Evolutionary conservation across 2,113 vertebrate species (phyloP), one percentile per base, ranked within the genome.

Genomic region (Garra rufa): DNA sequence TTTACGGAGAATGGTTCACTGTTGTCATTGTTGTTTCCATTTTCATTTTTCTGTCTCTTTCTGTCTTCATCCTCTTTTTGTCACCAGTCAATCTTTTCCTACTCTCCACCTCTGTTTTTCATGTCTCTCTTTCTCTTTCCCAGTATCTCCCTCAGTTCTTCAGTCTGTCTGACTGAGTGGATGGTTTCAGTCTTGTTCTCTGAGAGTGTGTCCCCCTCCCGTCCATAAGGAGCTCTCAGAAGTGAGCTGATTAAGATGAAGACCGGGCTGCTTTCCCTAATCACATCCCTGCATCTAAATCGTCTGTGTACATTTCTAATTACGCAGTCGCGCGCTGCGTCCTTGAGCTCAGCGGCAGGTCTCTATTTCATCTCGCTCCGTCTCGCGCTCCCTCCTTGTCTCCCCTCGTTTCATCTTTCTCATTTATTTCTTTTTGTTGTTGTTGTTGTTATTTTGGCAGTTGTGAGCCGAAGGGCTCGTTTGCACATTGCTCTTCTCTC

Each of bases 271-370:
- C 92, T 92, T 92, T 92, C 88, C 91, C 91, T 95, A 94, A 94
- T 95, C 92, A 94, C 91, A 93, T 92, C 92, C 82, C 91, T 89
- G 92, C 91, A 92, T 94, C 93, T 93, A 93, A 94, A 94, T 95
- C 92, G 94, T 94, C 92, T 94, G 93, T 95, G 93, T 94, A 92
- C 92, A 93, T 94, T 93, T 93, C 93, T 95, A 95, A 95, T 95
- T 94, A 94, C 92, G 89, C 89, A 91, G 94, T 94, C 91, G 90
- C 88, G 89, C 86, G 86, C 89, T 83, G 92, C 89, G 92, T 94
- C 93, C 94, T 95, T 94, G 91, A 94, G 93, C 92, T 88, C 93
- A 94, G 93, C 91, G 88, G 93, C 93, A 93, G 92, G 90, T 93
- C 93, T 92, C 91, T 90, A 91, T 93, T 93, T 94, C 92, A 93